Evolutionary conservation across 2,888 invertebrate genomes (phyloP), one percentile per base, ranked within the genome.

Genomic region (Mesorhabditis belari): DNA sequence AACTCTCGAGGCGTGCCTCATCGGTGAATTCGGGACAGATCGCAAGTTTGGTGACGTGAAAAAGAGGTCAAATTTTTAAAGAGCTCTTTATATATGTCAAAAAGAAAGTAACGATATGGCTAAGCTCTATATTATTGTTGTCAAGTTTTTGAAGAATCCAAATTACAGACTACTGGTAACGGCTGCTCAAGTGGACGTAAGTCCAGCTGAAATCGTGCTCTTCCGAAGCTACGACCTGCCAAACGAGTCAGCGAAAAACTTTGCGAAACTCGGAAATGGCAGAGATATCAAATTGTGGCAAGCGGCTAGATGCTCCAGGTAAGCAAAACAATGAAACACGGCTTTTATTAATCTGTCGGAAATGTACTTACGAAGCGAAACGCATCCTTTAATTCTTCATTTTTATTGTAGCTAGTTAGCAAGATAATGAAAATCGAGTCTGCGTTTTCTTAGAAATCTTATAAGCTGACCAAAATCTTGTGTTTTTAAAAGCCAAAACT

Each of bases 171-270:
- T 84, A 51, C 88, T 94, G 86, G 89, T 96, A 6, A 89, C 92
- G 0, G 91, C 89, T 0, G 88, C 91, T 0, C 83, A 92, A 67
- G 93, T 91, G 0, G 92, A 95, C 81, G 85, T 92, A 24, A 90
- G 90, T 81, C 96, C 96, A 0, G 90, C 93, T 0, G 91, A 93
- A 75, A 84, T 96, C n/a, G 92, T 94, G 82, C 84, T 96, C 27
- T 95, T 96, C 81, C 87, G 95, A 55, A 94, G 92, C 81, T 94
- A 92, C 80, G 86, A 87, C 66, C 74, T 67, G 66, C 81, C 70
- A 50, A 24, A 55, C 9, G 57, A 55, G 6, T 26, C 52, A 25
- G 23, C 24, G 44, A 24, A 44, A 58, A 26, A 59, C 21, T 26
- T 58, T 44, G 49, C 12, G 44, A 35, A n/a, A 9, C 44, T 35